A percentile compares a stretch with the other conserved stretches of the same genome.
Evolutionary conservation across 2,113 vertebrate species (phyloP).

Genomic region (Coreoperca whiteheadi): DNA sequence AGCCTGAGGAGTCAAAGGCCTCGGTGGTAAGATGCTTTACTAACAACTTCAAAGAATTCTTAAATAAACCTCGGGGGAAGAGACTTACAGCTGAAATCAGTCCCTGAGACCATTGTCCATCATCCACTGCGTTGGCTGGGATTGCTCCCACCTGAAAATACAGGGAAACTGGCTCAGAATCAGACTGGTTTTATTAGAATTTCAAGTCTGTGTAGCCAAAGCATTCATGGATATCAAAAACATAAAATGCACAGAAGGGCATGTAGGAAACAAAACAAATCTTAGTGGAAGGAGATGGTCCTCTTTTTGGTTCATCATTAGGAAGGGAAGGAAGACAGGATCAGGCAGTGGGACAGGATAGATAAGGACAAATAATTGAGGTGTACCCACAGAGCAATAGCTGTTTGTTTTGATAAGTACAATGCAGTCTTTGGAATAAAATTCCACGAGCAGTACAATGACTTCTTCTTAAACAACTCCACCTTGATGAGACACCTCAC

Average conservation of each 20-base stretch:
- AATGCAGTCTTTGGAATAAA: no score
- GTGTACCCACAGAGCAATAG: no score
- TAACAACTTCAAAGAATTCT: not conserved
- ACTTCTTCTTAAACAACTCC: no score
- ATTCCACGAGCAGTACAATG: no score
- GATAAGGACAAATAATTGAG: no score
- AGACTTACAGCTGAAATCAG: constrained; percentile 97
- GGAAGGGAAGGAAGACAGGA: no score
- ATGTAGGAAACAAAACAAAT: not conserved
- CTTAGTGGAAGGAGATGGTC: no score
- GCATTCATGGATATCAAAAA: not conserved
- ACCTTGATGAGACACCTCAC: no score
- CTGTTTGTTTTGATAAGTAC: no score
- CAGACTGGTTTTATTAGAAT: not conserved
- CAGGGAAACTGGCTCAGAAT: constrained; percentile 7
- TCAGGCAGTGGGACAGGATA: no score
- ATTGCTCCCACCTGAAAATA: constrained; percentile 91
- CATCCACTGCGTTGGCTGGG: constrained; percentile 94
- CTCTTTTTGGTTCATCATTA: no score
- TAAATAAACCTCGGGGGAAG: not conserved
- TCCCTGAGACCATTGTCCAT: constrained; percentile 99
- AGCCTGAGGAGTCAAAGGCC: constrained; percentile 80
- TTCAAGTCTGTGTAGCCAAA: not conserved
- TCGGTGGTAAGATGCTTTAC: not conserved
- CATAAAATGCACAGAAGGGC: not conserved